Evolutionary conservation across 2,888 invertebrate genomes (phyloP), one percentile per base, ranked within the genome.

Genomic region (Helleia helle): DNA sequence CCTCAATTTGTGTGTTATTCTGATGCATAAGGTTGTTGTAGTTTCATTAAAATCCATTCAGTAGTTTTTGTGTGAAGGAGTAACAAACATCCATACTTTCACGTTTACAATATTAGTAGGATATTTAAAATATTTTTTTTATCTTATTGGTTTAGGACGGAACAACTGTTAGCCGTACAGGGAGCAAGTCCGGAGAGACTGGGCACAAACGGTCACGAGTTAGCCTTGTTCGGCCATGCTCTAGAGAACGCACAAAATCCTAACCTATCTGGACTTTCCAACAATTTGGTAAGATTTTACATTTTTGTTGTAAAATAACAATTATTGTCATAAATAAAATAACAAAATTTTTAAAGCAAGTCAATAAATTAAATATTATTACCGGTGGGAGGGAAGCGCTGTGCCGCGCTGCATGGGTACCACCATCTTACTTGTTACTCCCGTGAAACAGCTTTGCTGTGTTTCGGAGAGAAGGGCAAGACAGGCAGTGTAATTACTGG

Each of bases 201-300:
- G 55, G 86, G 87, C 44, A 87, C 87, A 55, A 87, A 89, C 52
- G 89, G 88, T 25, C 80, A 89, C 55, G 92, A 93, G 61, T 84
- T 92, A 56, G 90, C 92, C 1, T 76, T 94, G 38, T 86, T 94
- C 54, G 90, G 92, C 30, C 93, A 93, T 64, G 91, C 92, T 3
- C 77, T 94, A 50, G 94, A 94, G 69, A 91, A 89, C 58, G 89
- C 90, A 39, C 91, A 90, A 38, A 89, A 88, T 66, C 86, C 87
- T 60, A 89, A 90, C 58, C 62, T 79, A 4, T 69, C 77, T 46
- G 87, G 65, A 41, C 58, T 72, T 8, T 87, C 89, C 47, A 88
- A 87, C 63, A 73, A 83, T 55, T 54, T 86, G 69, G 84, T 84
- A 56, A 66, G 71, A 55, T n/a, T n/a, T n/a, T n/a, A 15, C 14